These are phyloP conservation scores for Nephrocerus scutellatus DNA, from an alignment of 2,888 invertebrate genomes.

Conservation along the genomic window DNA sequence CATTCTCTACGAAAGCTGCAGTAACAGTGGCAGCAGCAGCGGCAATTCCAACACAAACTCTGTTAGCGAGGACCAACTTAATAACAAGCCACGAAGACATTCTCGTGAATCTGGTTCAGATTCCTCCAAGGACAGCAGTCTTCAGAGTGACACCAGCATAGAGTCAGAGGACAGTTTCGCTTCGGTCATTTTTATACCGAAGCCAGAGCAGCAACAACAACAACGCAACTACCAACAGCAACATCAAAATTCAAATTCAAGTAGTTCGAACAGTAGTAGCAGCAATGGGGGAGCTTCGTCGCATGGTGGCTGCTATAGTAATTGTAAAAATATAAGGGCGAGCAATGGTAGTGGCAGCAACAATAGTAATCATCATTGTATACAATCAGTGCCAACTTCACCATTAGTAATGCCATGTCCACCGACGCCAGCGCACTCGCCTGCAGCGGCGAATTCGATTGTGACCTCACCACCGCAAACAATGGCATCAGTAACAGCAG, in stretches of 20 bases:
- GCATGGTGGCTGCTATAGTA: constrained; percentile 3
- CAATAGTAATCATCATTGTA: constrained; percentile 22
- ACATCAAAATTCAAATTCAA: constrained; percentile 41
- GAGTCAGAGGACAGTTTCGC: constrained; percentile 92
- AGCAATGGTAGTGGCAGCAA: constrained; percentile 13
- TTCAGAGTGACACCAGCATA: constrained; percentile 89
- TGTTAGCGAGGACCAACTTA: constrained; percentile 33
- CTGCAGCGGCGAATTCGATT: constrained; percentile 39
- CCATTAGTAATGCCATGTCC: constrained; percentile 51
- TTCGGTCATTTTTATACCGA: constrained; percentile 85
- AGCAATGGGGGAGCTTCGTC: constrained; percentile 33
- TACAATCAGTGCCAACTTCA: constrained; percentile 68
- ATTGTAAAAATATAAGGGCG: constrained; percentile 4
- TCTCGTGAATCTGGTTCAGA: constrained; percentile 85
- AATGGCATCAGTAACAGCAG: constrained; percentile 39
- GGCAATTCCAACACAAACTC: constrained; percentile 29
- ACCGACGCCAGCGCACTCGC: constrained; percentile 47
- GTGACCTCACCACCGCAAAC: constrained; percentile 43
- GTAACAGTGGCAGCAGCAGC: constrained; percentile 23
- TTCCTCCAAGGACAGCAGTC: constrained; percentile 79
- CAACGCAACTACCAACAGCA: constrained; percentile 38
- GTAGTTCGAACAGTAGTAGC: constrained; percentile 42
- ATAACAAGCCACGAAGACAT: constrained; percentile 58
- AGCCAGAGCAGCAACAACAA: constrained; percentile 56
- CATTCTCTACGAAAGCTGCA: constrained; percentile 36